Evolutionary conservation across 2,113 vertebrate genomes (phyloP).

Genomic region (Chaenogobius annularis): DNA sequence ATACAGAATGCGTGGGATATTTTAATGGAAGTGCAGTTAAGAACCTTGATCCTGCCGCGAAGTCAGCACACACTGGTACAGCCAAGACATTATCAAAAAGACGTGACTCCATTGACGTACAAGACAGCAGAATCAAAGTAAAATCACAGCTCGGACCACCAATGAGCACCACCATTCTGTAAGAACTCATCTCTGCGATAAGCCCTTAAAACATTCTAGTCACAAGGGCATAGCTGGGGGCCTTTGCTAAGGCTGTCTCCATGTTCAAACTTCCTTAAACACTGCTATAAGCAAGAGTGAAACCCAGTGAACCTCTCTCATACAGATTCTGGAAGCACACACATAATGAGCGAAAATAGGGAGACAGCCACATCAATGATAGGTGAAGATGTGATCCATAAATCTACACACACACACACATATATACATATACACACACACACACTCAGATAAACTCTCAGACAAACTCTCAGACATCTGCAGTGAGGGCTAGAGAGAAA

Average conservation of each 20-base stretch:
- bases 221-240: slow-evolving; percentile 37
- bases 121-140: slow-evolving; percentile 45
- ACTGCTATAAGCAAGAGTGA: background rate
- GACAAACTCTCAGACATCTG: no score
- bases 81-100: slow-evolving; percentile 25
- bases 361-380: slow-evolving; percentile 8
- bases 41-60: slow-evolving; percentile 26
- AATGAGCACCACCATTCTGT: slow-evolving; percentile 20
- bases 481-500: background rate
- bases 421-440: background rate
- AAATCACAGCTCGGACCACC: slow-evolving; percentile 33
- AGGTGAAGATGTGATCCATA: slow-evolving; percentile 8
- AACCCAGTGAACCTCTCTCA: slow-evolving; percentile 12
- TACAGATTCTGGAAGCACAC: slow-evolving; percentile 12
- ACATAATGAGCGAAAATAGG: slow-evolving; percentile 9
- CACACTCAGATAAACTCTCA: no score
- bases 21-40: slow-evolving; percentile 37
- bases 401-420: slow-evolving; percentile 3
- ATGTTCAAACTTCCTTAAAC: background rate
- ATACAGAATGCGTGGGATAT: slow-evolving; percentile 28
- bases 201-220: slow-evolving; percentile 51
- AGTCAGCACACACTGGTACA: slow-evolving; percentile 36
- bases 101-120: slow-evolving; percentile 20
- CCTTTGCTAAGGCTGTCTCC: slow-evolving; percentile 20
- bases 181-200: slow-evolving; percentile 25